These are phyloP conservation scores for Chaunax sp. DNA, from an alignment of 2,797 vertebrate species.

Conservation along the genomic window DNA sequence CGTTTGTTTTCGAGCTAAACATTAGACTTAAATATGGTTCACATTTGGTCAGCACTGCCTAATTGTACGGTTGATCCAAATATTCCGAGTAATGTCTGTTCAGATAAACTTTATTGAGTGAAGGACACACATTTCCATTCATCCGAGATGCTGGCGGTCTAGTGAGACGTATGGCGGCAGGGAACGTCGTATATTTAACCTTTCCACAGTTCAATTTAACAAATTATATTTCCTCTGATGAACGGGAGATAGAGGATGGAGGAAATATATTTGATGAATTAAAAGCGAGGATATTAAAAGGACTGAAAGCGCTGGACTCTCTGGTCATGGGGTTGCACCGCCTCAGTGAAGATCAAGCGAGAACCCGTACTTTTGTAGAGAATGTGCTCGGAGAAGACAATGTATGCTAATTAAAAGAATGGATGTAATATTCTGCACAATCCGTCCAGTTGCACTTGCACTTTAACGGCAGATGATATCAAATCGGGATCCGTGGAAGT, in stretches of 20 bases:
- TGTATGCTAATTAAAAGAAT: slow-evolving; percentile 72
- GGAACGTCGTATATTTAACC: too few species aligned
- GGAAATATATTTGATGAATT: slow-evolving; percentile 3
- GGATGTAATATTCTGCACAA: slow-evolving; percentile 65
- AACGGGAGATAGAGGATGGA: neutral
- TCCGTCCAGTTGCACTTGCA: slow-evolving; percentile 64
- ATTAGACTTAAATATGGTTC: too few species aligned
- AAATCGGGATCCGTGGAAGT: slow-evolving; percentile 64
- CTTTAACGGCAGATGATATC: slow-evolving; percentile 77
- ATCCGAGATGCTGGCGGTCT: too few species aligned
- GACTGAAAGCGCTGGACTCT: neutral
- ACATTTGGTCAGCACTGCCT: too few species aligned
- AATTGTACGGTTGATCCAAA: too few species aligned
- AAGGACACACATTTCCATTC: too few species aligned
- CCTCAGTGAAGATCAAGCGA: slow-evolving; percentile 43
- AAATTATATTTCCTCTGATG: neutral
- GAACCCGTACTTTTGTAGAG: slow-evolving; percentile 35
- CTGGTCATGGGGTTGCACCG: slow-evolving; percentile 1
- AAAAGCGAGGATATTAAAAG: neutral
- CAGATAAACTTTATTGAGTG: too few species aligned
- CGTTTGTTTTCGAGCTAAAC: too few species aligned
- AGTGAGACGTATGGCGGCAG: too few species aligned
- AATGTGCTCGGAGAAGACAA: slow-evolving; percentile 51
- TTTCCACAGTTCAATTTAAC: neutral
- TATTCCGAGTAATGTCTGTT: too few species aligned